Percentiles rank a stretch among this genome's conserved stretches.
These are phyloP conservation scores for Rhagoletis zephyria DNA, from an alignment of 1,140 invertebrate species.

Conservation along the genomic window DNA sequence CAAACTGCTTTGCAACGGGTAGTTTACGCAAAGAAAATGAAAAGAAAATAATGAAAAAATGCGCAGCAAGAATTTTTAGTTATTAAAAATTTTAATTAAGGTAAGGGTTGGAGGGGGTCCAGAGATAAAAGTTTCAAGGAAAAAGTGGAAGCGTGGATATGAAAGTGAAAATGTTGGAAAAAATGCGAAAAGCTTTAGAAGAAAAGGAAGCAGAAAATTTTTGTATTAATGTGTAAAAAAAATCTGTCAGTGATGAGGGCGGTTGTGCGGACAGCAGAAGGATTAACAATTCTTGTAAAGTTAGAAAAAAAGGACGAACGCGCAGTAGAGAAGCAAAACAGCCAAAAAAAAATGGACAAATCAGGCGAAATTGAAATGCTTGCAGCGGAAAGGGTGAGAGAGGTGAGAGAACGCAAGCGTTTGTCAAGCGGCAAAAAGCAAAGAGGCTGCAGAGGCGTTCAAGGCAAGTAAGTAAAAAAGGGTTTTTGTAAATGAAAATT, in stretches of 20 bases:
- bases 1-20: conserved; percentile 1
- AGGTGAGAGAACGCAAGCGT: background rate
- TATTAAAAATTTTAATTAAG: conserved; percentile 47
- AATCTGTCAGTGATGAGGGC: background rate
- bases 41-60: conserved; percentile 39
- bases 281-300: conserved; percentile 3
- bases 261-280: background rate
- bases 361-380: conserved; percentile 48
- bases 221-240: conserved; percentile 25
- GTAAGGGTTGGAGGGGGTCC: background rate
- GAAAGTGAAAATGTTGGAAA: background rate
- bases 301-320: background rate
- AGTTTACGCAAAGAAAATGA: conserved; percentile 22
- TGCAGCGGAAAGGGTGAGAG: background rate
- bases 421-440: background rate
- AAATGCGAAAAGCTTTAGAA: conserved; percentile 12
- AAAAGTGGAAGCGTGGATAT: background rate
- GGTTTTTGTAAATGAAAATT: conserved; percentile 53
- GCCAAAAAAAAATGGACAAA: conserved; percentile 30
- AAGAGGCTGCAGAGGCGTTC: background rate
- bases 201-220: background rate
- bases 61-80: conserved; percentile 38
- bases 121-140: background rate
- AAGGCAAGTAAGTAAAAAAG: conserved; percentile 36
- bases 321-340: no score